Percentiles rank a stretch among this genome's conserved stretches.
Evolutionary conservation across 2,113 vertebrate genomes (phyloP).

Genomic region (Pelecanus crispus): DNA sequence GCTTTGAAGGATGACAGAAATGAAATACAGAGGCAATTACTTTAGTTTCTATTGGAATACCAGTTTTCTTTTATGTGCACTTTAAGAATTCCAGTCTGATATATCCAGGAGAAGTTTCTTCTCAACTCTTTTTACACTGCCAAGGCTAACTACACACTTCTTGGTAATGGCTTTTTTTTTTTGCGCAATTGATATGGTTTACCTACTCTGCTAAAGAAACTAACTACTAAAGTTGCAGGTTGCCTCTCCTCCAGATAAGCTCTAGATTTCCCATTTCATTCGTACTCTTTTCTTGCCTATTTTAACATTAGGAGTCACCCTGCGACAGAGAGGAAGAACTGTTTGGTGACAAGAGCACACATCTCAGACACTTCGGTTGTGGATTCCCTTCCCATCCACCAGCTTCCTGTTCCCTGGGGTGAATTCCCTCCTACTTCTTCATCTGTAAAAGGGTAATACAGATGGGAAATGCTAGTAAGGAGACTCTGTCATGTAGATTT

Average conservation of each 20-base stretch:
- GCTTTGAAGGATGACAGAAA: neutral
- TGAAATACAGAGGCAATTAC: neutral
- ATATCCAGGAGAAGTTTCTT: neutral
- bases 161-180: neutral
- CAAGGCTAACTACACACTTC: neutral
- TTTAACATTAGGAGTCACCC: neutral
- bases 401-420: neutral
- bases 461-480: neutral
- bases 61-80: neutral
- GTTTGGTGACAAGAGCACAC: neutral
- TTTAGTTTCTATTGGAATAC: neutral
- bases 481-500: neutral
- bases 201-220: neutral
- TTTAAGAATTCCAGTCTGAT: neutral
- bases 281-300: neutral
- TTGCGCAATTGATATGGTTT: neutral
- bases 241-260: neutral
- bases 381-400: neutral
- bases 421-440: neutral
- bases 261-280: neutral
- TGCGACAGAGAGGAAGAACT: neutral
- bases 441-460: neutral
- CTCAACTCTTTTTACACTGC: neutral
- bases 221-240: neutral
- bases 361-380: fast-evolving